A percentile compares a stretch with the other conserved stretches of the same genome.
Conservation (phyloP, 35 echinoderm and acorn worm species). For the Anneissia japonica region DNA sequence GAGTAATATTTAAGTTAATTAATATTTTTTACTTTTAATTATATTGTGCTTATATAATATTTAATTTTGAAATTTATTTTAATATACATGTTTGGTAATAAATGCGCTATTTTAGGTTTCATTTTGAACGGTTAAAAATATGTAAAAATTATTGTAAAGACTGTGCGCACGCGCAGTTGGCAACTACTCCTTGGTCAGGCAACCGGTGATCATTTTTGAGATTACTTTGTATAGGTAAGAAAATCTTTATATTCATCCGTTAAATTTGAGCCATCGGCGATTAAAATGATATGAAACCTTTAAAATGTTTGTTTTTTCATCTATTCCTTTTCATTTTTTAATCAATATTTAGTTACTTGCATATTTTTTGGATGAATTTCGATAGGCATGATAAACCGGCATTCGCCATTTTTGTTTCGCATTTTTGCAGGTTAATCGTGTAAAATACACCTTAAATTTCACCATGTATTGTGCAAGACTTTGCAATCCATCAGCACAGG, state of each 20-base stretch:
- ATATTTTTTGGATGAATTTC: neutral
- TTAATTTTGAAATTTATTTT: too few relatives aligned
- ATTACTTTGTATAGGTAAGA: neutral
- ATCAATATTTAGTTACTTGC: neutral
- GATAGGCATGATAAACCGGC: neutral
- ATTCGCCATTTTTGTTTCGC: neutral
- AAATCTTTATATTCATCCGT: neutral
- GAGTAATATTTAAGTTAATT: too few relatives aligned
- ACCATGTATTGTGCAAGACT: neutral
- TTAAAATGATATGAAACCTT: neutral
- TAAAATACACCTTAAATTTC: neutral
- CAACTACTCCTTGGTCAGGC: neutral
- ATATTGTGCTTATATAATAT: too few relatives aligned
- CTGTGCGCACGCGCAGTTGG: neutral
- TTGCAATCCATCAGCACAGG: neutral
- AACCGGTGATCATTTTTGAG: neutral
- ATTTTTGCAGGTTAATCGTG: neutral
- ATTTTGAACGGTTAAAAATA: too few relatives aligned
- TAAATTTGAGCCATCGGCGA: neutral
- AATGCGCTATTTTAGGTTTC: too few relatives aligned
- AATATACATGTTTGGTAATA: too few relatives aligned
- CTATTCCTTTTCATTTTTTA: neutral
- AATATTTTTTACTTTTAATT: too few relatives aligned
- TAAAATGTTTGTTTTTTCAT: neutral
- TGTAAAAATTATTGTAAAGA: too few relatives aligned